Evolutionary conservation across 2,797 vertebrate genomes (phyloP).

Genomic region (Balearica regulorum): DNA sequence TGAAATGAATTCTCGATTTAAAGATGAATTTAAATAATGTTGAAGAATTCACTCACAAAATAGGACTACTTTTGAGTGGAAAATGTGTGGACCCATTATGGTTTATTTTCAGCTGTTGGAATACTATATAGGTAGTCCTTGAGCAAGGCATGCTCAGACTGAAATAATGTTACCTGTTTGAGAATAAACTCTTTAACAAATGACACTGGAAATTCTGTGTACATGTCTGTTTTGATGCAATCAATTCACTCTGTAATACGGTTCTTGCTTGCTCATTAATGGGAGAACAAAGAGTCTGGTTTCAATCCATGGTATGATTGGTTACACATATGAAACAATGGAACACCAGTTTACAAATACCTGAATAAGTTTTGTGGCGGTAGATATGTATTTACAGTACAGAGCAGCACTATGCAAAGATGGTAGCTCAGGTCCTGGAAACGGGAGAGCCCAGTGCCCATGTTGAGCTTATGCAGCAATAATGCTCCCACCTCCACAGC

Average conservation of each 20-base stretch:
- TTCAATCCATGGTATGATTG: neutral
- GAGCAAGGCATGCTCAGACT: neutral
- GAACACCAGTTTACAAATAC: neutral
- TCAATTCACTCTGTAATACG: neutral
- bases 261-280: neutral
- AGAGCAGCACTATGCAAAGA: neutral
- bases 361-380: neutral
- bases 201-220: neutral
- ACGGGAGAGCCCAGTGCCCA: neutral
- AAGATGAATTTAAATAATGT: neutral
- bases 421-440: neutral
- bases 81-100: neutral
- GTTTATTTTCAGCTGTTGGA: conserved; percentile 5
- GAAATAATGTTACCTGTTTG: conserved; percentile 22
- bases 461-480: neutral
- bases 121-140: neutral
- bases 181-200: conserved; percentile 64
- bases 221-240: conserved; percentile 5
- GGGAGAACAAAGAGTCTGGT: neutral
- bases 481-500: neutral
- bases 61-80: neutral
- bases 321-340: neutral
- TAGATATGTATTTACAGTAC: neutral
- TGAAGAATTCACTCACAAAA: conserved; percentile 8
- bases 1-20: neutral